A percentile compares a stretch with the other conserved stretches of the same genome.
Conservation (phyloP, 2,113 vertebrate species). For the Thomomys bottae region DNA sequence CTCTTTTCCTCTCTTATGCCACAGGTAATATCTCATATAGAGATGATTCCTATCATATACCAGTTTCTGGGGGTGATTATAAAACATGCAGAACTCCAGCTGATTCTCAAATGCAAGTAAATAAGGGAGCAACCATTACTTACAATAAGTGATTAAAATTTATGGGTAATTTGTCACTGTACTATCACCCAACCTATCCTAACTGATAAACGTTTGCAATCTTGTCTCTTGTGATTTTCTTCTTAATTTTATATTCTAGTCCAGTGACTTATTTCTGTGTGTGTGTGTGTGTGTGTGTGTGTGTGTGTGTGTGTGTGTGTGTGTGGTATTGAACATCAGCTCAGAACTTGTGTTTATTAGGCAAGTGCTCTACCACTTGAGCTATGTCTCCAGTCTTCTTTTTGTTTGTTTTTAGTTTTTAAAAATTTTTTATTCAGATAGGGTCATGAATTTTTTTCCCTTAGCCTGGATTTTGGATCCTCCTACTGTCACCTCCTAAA, state of each 20-base stretch:
- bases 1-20: not conserved
- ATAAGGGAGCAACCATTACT: not conserved
- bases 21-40: not conserved
- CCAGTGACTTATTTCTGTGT: not conserved
- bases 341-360: too few species aligned
- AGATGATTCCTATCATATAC: not conserved
- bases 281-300: not conserved
- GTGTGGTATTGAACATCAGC: too few species aligned
- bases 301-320: not conserved
- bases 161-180: not conserved
- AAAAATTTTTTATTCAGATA: not conserved
- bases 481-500: too few species aligned
- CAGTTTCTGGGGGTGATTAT: not conserved
- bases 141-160: not conserved
- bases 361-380: too few species aligned
- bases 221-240: not conserved
- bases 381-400: not conserved
- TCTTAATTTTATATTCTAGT: not conserved
- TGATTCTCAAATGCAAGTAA: not conserved
- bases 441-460: too few species aligned
- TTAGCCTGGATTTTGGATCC: too few species aligned
- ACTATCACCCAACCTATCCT: not conserved
- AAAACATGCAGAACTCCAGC: not conserved
- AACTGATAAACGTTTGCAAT: not conserved
- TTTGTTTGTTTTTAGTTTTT: not conserved